These are phyloP conservation scores for Pavo muticus DNA, from an alignment of 2,113 vertebrate species.

Conservation along the genomic window DNA sequence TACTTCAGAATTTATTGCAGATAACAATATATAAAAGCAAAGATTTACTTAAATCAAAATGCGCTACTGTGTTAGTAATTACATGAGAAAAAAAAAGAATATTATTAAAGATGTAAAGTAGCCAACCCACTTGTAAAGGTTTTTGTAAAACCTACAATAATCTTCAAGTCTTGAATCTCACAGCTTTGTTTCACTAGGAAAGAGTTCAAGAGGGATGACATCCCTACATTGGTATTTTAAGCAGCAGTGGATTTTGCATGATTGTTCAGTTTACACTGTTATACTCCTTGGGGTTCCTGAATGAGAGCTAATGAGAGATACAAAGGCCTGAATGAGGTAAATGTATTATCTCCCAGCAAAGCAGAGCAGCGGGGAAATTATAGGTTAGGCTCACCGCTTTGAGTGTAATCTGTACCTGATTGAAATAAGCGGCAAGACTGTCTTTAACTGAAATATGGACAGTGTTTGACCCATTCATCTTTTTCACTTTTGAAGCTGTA, in stretches of 20 bases:
- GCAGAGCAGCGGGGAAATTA: not conserved
- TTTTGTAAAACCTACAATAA: not conserved
- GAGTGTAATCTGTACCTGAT: not conserved
- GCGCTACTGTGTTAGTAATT: not conserved
- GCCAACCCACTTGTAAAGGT: not conserved
- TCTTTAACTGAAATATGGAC: not conserved
- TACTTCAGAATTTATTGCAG: not conserved
- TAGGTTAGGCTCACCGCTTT: not conserved
- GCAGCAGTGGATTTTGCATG: not conserved
- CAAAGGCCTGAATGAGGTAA: not conserved
- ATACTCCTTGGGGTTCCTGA: not conserved
- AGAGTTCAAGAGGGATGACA: not conserved
- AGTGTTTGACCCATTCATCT: not conserved
- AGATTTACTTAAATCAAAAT: not conserved
- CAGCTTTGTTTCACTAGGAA: not conserved
- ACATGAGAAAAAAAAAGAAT: not conserved
- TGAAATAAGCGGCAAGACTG: not conserved
- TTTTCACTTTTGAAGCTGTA: not conserved
- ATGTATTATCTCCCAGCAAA: not conserved
- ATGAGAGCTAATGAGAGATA: rapidly evolving
- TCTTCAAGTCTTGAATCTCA: not conserved
- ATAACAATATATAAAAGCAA: not conserved
- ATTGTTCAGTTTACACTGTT: not conserved
- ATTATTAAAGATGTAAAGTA: not conserved
- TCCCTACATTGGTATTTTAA: not conserved